A percentile compares a stretch with the other conserved stretches of the same genome.
phyloP scores from a whole-genome alignment of 2,888 invertebrate species.

The Iselma pallidipennis region DNA sequence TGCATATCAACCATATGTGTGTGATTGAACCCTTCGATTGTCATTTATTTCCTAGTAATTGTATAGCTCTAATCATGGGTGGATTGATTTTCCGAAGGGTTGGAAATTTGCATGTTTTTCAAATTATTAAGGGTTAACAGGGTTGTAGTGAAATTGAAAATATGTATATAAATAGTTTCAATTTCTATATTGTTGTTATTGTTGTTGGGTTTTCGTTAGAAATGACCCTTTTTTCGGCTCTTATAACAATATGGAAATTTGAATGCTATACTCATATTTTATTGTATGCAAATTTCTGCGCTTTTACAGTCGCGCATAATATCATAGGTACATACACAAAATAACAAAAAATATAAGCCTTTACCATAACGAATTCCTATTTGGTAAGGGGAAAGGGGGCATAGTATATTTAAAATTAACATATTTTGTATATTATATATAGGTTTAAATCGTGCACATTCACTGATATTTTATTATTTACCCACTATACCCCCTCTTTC shows the following conservation, averaged over 20 bases:
- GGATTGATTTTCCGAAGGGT: neutral
- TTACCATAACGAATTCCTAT: constrained; percentile 51
- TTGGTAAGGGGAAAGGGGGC: constrained; percentile 6
- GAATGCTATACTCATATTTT: constrained; percentile 28
- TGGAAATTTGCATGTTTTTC: no score
- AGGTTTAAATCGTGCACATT: constrained; percentile 12
- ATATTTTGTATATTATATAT: constrained; percentile 46
- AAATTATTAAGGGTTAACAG: no score
- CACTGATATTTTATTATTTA: no score
- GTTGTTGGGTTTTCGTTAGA: constrained; percentile 5
- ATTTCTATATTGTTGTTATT: neutral
- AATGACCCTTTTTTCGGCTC: constrained; percentile 23
- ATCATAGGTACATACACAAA: neutral
- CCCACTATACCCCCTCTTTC: neutral
- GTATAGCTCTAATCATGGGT: neutral
- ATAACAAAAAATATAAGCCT: constrained; percentile 7
- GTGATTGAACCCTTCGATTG: constrained; percentile 20
- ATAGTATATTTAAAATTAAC: constrained; percentile 51
- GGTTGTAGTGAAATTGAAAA: no score
- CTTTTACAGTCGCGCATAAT: constrained; percentile 16
- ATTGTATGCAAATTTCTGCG: constrained; percentile 25
- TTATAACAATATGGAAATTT: constrained; percentile 23
- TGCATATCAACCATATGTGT: no score
- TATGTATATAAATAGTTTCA: no score
- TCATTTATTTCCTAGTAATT: neutral